Conservation (phyloP, 2,797 vertebrate genomes). For the Sebastolobus altivelis region DNA sequence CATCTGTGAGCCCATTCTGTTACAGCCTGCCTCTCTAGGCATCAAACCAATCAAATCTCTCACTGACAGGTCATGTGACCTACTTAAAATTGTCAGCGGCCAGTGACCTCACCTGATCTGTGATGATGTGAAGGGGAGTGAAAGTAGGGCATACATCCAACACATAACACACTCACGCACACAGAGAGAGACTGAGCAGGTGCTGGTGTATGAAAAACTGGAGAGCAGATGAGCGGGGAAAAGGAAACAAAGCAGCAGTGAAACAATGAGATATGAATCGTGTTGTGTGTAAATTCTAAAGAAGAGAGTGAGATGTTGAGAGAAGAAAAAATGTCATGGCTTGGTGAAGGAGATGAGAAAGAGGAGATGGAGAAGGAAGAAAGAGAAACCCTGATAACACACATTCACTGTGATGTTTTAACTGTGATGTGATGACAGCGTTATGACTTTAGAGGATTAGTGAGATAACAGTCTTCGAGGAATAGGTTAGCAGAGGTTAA, state of each 20-base stretch:
- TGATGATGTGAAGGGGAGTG: conserved; percentile 51
- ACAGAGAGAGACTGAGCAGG: conserved; percentile 36
- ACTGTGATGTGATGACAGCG: conserved; percentile 32
- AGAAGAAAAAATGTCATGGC: background rate
- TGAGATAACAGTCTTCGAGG: conserved; percentile 28
- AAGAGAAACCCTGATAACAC: background rate
- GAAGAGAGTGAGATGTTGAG: background rate
- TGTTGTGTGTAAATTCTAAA: background rate
- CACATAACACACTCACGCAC: conserved; percentile 36
- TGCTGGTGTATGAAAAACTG: conserved; percentile 36
- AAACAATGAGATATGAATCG: background rate
- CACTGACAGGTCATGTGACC: conserved; percentile 62
- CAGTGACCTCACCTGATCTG: conserved; percentile 76
- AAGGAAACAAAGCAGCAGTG: conserved; percentile 8
- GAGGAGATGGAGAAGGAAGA: background rate
- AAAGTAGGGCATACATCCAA: conserved; percentile 76
- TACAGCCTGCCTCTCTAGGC: conserved; percentile 36
- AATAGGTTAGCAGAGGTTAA: conserved; percentile 54
- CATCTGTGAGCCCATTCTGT: conserved; percentile 74
- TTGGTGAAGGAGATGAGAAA: background rate
- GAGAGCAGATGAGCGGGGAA: conserved; percentile 16
- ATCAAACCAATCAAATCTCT: conserved; percentile 59
- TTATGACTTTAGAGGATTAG: conserved; percentile 52
- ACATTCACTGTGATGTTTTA: conserved; percentile 26
- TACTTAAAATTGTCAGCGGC: conserved; percentile 65